Percentiles rank a stretch among this genome's conserved stretches.
These are phyloP conservation scores for Hylaeus anthracinus DNA, from an alignment of 1,140 invertebrate species.

Conservation along the genomic window DNA sequence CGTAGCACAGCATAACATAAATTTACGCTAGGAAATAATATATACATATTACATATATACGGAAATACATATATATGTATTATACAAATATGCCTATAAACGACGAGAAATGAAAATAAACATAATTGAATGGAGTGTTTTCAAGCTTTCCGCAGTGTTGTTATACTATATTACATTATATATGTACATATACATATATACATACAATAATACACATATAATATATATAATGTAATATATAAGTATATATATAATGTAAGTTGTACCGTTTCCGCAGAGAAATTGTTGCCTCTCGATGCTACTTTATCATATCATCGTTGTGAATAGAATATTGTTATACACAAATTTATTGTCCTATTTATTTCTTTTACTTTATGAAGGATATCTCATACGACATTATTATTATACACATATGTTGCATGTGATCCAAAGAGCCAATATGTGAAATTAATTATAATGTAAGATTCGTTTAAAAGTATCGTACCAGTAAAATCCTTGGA, in stretches of 20 bases:
- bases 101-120: slow-evolving; percentile 53
- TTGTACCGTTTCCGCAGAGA: slow-evolving; percentile 57
- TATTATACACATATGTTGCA: slow-evolving; percentile 38
- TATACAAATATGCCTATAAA: slow-evolving; percentile 39
- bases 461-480: slow-evolving; percentile 26
- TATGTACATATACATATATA: slow-evolving; percentile 11
- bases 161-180: slow-evolving; percentile 42
- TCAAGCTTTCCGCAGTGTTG: slow-evolving; percentile 56
- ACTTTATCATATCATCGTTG: slow-evolving; percentile 65
- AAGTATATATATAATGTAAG: slow-evolving; percentile 43
- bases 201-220: slow-evolving; percentile 15
- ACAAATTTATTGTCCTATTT: slow-evolving; percentile 34
- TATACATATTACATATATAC: slow-evolving; percentile 38
- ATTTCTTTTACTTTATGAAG: slow-evolving; percentile 40
- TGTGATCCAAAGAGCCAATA: slow-evolving; percentile 32
- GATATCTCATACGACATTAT: slow-evolving; percentile 39
- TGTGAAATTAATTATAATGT: slow-evolving; percentile 29
- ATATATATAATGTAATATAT: slow-evolving; percentile 35
- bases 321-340: slow-evolving; percentile 61
- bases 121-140: slow-evolving; percentile 58
- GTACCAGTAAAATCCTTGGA: not conserved
- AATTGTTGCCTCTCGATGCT: slow-evolving; percentile 66
- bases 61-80: slow-evolving; percentile 14
- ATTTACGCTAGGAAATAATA: slow-evolving; percentile 53
- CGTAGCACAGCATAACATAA: slow-evolving; percentile 54